A percentile compares a stretch with the other conserved stretches of the same genome.
Evolutionary conservation across 2,888 invertebrate genomes (phyloP).

Genomic region (Cotesia congregata): DNA sequence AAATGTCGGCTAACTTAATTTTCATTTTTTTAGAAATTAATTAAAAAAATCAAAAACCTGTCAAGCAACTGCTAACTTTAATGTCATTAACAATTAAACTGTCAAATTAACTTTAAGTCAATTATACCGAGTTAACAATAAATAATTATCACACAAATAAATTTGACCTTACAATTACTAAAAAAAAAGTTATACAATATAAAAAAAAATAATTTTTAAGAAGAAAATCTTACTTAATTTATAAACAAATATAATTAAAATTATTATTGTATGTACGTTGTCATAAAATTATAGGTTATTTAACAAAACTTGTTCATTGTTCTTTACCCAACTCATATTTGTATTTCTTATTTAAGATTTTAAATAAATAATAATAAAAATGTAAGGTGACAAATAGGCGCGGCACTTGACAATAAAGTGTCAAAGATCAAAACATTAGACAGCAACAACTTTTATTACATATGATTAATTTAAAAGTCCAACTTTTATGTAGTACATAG

Average conservation of each 20-base stretch:
- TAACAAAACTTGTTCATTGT: not conserved
- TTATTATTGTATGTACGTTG: not conserved
- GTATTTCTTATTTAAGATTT: not conserved
- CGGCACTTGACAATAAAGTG: constrained; percentile 30
- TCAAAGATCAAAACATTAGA: constrained; percentile 17
- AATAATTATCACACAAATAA: not conserved
- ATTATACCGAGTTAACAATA: not conserved
- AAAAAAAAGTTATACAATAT: not conserved
- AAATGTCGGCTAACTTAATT: too few relatives aligned
- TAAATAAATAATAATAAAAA: not conserved
- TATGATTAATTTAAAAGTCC: not conserved
- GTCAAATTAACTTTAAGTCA: not conserved
- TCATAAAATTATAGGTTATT: constrained; percentile 13
- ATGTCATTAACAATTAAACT: not conserved
- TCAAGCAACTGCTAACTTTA: too few relatives aligned
- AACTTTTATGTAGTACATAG: not conserved
- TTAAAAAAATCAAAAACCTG: too few relatives aligned
- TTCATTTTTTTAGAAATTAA: too few relatives aligned
- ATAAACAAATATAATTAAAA: constrained; percentile 8
- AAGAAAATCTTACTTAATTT: constrained; percentile 9
- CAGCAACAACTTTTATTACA: constrained; percentile 17
- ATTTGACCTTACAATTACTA: not conserved
- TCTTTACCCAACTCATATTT: not conserved
- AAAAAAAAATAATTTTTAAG: not conserved
- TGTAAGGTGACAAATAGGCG: constrained; percentile 19